phyloP scores from a whole-genome alignment of 2,888 invertebrate species.

The Xanthia togata region DNA sequence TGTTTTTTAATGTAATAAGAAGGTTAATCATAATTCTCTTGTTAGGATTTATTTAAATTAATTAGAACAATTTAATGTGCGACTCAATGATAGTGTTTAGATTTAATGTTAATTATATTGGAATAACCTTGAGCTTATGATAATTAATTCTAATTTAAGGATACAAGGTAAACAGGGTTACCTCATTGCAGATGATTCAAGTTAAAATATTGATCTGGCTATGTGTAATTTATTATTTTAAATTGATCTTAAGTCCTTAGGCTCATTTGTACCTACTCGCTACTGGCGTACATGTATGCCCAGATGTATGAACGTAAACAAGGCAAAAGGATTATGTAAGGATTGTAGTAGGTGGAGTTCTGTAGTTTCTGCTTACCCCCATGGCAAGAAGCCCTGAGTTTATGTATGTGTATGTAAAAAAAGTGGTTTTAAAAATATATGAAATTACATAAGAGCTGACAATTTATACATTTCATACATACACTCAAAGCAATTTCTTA shows the following conservation, averaged over 20 bases:
- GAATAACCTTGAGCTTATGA: slow-evolving; percentile 56
- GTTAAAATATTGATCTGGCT: background rate
- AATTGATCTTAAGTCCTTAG: background rate
- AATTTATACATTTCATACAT: too few species aligned
- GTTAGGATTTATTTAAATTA: slow-evolving; percentile 1
- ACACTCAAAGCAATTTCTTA: background rate
- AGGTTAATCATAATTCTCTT: slow-evolving; percentile 35
- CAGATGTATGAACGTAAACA: background rate
- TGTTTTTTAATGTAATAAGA: slow-evolving; percentile 39
- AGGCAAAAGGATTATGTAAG: background rate
- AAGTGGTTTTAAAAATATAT: background rate
- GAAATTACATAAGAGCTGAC: slow-evolving; percentile 32
- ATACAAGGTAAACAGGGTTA: slow-evolving; percentile 48
- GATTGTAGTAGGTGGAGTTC: background rate
- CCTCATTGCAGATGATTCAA: slow-evolving; percentile 5
- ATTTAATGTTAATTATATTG: slow-evolving; percentile 21
- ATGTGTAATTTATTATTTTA: background rate
- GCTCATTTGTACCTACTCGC: too few species aligned
- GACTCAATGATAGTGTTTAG: slow-evolving; percentile 7
- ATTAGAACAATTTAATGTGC: background rate
- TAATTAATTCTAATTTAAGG: slow-evolving; percentile 56
- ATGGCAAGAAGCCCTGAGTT: too few species aligned
- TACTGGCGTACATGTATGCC: too few species aligned
- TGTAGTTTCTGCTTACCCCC: background rate
- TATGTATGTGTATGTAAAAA: too few species aligned